Evolutionary conservation across 2,888 invertebrate genomes (phyloP).

Genomic region (Apamea monoglypha): DNA sequence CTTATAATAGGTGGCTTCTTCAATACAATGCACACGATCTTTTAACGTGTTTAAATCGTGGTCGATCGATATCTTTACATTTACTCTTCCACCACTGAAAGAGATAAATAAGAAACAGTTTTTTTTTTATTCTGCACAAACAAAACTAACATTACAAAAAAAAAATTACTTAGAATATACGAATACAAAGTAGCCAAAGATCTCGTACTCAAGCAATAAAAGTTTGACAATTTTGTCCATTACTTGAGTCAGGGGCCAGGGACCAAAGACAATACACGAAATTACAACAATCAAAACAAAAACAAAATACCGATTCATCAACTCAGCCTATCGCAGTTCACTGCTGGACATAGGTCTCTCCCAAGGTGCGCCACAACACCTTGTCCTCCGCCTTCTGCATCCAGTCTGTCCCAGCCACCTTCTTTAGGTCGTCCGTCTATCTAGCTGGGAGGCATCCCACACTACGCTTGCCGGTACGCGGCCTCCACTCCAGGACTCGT

Average conservation of each 20-base stretch:
- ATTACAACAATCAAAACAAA: background rate
- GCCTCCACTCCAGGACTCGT: too few species aligned
- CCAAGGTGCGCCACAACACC: too few species aligned
- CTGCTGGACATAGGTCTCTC: too few species aligned
- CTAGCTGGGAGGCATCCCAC: too few species aligned
- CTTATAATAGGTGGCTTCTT: background rate
- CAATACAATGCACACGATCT: background rate
- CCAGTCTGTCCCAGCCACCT: too few species aligned
- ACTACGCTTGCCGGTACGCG: too few species aligned
- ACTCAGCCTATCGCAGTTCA: too few species aligned
- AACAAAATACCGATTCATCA: background rate
- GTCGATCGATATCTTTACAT: background rate
- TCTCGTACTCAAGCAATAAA: background rate
- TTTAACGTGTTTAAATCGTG: background rate
- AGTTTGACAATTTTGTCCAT: background rate
- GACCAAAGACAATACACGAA: background rate
- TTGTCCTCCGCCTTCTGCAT: too few species aligned
- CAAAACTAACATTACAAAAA: background rate
- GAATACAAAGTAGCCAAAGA: background rate
- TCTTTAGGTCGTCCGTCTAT: too few species aligned
- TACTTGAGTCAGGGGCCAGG: background rate
- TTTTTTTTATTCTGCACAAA: background rate
- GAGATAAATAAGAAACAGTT: too few species aligned
- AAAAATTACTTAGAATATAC: too few species aligned
- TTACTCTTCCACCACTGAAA: background rate